Base-by-base conservation (phyloP, 2,113 vertebrate species). In the Lucifuga dentata region DNA sequence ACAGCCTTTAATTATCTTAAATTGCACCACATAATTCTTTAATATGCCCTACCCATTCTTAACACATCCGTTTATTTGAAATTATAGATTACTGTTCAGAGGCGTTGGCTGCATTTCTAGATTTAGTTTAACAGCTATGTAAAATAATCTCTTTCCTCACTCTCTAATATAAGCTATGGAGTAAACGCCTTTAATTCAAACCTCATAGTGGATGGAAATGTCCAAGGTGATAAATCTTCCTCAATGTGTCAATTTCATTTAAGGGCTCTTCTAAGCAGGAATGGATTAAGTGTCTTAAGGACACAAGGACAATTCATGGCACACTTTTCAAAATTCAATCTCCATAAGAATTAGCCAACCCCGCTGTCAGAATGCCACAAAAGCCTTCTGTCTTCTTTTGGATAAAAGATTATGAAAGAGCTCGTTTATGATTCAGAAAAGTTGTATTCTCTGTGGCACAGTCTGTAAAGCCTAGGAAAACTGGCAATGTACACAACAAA, bases 1-100 rank as follows among this genome's bases (percentile, higher is more conserved):
- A 56, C 23, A 48, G 43, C 53, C 74, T 86, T 59, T 85, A 80
- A 85, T 85, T 78, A 88, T 76, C 59, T 79, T 49, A 75, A 48
- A 69, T 50, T 45, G 21, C 0, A 61, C 64, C 79, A 73, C 71
- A 69, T 73, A 58, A 85, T 77, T 73, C 68, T 50, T 83, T 73
- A 70, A 78, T 82, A 57, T 38, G 61, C 50, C 71, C 59, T 68
- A 44, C 82, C 79, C 68, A 1, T 29, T 46, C 48, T 67, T 33
- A 61, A 65, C 60, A 62, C 72, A 68, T 70, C 45, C 48, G 62
- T 56, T 58, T 68, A 43, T 49, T 39, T 69, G 12, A 75, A 87
- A 88, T 86, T 75, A 86, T 41, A 86, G 67, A 85, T 74, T 11
- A 67, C 65, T 68, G 44, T 62, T 73, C 26, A 56, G 36, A 72